Conservation (phyloP, 2,888 invertebrate species). For the Ectropis crepuscularia region DNA sequence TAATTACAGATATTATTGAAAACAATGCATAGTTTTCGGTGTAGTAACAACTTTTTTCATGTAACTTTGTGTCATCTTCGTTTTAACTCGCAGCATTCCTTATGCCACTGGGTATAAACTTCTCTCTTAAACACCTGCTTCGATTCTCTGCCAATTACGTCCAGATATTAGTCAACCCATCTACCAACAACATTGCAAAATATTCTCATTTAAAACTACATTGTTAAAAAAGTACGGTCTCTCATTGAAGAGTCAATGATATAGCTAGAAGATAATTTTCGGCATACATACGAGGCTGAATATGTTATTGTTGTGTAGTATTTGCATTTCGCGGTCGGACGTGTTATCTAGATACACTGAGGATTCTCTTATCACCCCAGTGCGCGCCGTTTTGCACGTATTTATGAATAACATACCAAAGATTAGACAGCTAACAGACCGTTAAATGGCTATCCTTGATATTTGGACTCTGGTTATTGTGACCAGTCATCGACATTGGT, state of each 20-base stretch:
- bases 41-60: too few relatives aligned
- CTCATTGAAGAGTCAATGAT: background rate
- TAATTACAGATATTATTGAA: too few relatives aligned
- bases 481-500: too few relatives aligned
- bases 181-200: background rate
- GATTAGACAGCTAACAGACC: slow-evolving; percentile 13
- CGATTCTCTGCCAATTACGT: too few relatives aligned
- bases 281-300: background rate
- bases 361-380: slow-evolving; percentile 51
- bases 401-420: slow-evolving; percentile 11
- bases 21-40: too few relatives aligned
- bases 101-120: too few relatives aligned
- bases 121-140: too few relatives aligned
- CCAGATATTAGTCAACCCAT: too few relatives aligned
- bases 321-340: slow-evolving; percentile 15
- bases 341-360: slow-evolving; percentile 49
- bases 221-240: background rate
- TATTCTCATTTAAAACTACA: background rate
- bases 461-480: background rate
- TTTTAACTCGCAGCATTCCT: too few relatives aligned
- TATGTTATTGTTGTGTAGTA: background rate
- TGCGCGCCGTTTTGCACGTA: slow-evolving; percentile 15
- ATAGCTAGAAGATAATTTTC: background rate
- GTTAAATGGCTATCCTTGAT: background rate
- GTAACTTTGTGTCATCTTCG: too few relatives aligned